Percentiles rank a stretch among this genome's conserved stretches.
phyloP scores from a whole-genome alignment of 2,888 invertebrate species.

The Dinocampus coccinellae region DNA sequence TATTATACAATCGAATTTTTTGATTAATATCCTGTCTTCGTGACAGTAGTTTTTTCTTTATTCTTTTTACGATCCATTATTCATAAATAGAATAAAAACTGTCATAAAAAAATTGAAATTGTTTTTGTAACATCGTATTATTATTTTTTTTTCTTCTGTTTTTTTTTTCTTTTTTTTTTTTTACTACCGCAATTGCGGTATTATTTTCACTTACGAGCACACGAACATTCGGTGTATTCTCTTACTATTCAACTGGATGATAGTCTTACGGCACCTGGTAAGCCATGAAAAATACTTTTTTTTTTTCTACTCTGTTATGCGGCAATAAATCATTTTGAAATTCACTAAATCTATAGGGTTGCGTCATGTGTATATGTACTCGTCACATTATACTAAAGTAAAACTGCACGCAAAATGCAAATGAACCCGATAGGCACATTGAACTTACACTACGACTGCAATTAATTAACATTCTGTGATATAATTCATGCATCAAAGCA shows the following conservation, averaged over 20 bases:
- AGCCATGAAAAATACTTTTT: slow-evolving; percentile 57
- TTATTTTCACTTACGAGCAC: not conserved
- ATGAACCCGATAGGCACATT: slow-evolving; percentile 46
- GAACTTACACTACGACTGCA: slow-evolving; percentile 64
- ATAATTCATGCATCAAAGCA: slow-evolving; percentile 61
- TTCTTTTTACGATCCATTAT: not conserved
- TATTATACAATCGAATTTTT: not conserved
- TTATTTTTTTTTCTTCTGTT: not conserved
- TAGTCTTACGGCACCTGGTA: not conserved
- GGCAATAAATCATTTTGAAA: slow-evolving; percentile 65
- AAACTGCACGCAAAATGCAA: slow-evolving; percentile 65
- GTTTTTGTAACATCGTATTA: too few species aligned
- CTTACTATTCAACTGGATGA: not conserved
- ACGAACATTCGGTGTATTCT: not conserved
- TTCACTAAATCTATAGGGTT: slow-evolving; percentile 63
- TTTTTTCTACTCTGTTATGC: slow-evolving; percentile 58
- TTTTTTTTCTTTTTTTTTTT: slow-evolving; percentile 19
- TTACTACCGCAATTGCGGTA: not conserved
- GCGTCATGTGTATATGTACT: slow-evolving; percentile 65
- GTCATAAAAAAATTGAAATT: too few species aligned
- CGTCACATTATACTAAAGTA: slow-evolving; percentile 44
- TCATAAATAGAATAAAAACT: not conserved
- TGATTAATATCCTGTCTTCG: not conserved
- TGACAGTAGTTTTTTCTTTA: too few species aligned
- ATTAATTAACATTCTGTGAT: slow-evolving; percentile 67